Percentiles rank a stretch among this genome's conserved stretches.
Evolutionary conservation across 2,797 vertebrate genomes (phyloP).

Genomic region (Odontamblyopus rebecca): DNA sequence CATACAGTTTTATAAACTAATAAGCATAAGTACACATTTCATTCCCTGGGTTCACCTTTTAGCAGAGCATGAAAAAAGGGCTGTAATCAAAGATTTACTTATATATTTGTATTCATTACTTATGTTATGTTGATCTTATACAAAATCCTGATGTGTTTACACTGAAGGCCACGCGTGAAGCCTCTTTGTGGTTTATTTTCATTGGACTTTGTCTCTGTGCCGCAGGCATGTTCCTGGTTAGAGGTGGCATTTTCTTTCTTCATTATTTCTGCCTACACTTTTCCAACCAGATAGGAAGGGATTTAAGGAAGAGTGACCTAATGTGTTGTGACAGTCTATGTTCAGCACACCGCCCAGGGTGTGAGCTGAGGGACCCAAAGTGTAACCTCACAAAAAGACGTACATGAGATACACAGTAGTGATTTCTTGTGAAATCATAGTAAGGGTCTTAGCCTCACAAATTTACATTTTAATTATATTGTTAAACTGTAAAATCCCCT

Average conservation of each 20-base stretch:
- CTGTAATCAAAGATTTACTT: too few species aligned
- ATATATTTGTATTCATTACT: too few species aligned
- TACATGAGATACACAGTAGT: neutral
- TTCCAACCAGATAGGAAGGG: constrained; percentile 54
- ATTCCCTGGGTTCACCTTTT: too few species aligned
- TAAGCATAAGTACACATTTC: too few species aligned
- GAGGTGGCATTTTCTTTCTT: constrained; percentile 68
- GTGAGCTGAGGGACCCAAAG: constrained; percentile 42
- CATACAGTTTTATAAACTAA: neutral
- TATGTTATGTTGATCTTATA: neutral
- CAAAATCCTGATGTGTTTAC: neutral
- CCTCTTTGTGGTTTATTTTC: constrained; percentile 42
- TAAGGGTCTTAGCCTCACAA: too few species aligned
- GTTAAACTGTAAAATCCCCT: too few species aligned
- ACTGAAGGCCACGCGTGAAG: constrained; percentile 21
- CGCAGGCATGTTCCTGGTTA: constrained; percentile 58
- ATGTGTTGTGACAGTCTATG: constrained; percentile 60
- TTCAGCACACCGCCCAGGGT: constrained; percentile 53
- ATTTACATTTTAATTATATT: too few species aligned
- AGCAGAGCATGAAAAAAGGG: too few species aligned
- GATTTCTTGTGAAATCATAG: neutral
- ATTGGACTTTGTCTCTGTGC: constrained; percentile 30
- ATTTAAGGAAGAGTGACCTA: constrained; percentile 67
- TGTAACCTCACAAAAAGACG: constrained; percentile 16
- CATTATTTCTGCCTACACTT: constrained; percentile 61